These are phyloP conservation scores for Pseudopleuronectes americanus DNA, from an alignment of 2,797 vertebrate genomes.

Conservation along the genomic window DNA sequence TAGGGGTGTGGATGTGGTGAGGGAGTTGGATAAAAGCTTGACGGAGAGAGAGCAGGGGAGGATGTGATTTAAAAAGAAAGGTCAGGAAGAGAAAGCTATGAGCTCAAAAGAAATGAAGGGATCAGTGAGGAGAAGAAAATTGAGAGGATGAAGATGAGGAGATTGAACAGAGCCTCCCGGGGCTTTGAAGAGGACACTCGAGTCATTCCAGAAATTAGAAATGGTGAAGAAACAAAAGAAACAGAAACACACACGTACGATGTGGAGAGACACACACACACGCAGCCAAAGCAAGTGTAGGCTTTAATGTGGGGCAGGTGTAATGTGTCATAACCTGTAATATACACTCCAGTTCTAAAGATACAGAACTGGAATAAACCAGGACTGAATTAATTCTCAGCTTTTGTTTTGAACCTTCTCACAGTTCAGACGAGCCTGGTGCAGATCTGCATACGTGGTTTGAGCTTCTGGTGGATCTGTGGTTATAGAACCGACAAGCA, in stretches of 20 bases:
- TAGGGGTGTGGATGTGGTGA: not conserved
- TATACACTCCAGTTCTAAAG: not conserved
- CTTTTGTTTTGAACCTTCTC: not conserved
- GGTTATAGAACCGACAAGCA: no score
- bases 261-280: not conserved
- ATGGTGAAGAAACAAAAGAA: not conserved
- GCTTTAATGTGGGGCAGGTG: conserved; percentile 33
- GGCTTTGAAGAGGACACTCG: conserved; percentile 34
- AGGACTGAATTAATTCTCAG: conserved; percentile 6
- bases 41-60: not conserved
- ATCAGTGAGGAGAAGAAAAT: conserved; percentile 41
- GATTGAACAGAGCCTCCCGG: conserved; percentile 30
- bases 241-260: accelerated
- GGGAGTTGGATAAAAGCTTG: conserved; percentile 14
- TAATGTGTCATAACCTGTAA: conserved; percentile 19
- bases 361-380: not conserved
- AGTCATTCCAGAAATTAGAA: conserved; percentile 43
- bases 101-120: conserved; percentile 57
- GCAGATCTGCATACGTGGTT: no score
- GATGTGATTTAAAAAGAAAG: conserved; percentile 42
- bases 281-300: conserved; percentile 9
- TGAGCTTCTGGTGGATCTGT: no score
- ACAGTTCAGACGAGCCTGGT: no score
- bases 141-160: conserved; percentile 40
- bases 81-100: conserved; percentile 34